These are phyloP conservation scores for Etheostoma perlongum DNA, from an alignment of 2,797 vertebrate species.

Conservation along the genomic window DNA sequence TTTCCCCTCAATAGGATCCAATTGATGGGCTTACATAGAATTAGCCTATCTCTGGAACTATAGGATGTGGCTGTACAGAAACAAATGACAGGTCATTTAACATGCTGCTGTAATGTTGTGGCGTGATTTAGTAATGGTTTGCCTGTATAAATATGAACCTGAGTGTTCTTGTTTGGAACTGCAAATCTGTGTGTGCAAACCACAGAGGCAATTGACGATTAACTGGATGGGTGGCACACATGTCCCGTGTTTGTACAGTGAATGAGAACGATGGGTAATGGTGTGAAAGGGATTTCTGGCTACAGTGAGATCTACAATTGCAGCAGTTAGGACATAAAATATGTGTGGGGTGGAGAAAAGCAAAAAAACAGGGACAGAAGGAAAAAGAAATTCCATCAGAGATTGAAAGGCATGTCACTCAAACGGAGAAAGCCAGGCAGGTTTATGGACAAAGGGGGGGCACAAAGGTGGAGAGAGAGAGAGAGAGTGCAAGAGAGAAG, in stretches of 20 bases:
- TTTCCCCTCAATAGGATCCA: slow-evolving; percentile 54
- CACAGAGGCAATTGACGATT: slow-evolving; percentile 57
- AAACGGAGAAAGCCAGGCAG: slow-evolving; percentile 48
- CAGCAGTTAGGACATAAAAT: slow-evolving; percentile 49
- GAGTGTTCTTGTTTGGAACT: slow-evolving; percentile 44
- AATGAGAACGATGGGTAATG: slow-evolving; percentile 43
- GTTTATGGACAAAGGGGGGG: slow-evolving; percentile 39
- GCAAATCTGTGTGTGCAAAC: slow-evolving; percentile 63
- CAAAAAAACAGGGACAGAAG: slow-evolving; percentile 30
- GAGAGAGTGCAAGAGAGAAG: neutral
- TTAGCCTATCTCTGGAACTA: slow-evolving; percentile 59
- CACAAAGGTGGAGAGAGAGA: slow-evolving; percentile 4
- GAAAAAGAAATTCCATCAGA: slow-evolving; percentile 64
- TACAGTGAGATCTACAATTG: slow-evolving; percentile 44
- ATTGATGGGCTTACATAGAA: slow-evolving; percentile 72
- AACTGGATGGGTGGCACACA: slow-evolving; percentile 55
- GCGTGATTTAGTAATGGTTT: slow-evolving; percentile 61
- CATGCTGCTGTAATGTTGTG: slow-evolving; percentile 46
- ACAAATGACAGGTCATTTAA: slow-evolving; percentile 65
- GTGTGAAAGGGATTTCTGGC: slow-evolving; percentile 46
- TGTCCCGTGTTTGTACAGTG: slow-evolving; percentile 45
- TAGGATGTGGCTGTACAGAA: slow-evolving; percentile 54
- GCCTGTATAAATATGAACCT: slow-evolving; percentile 61
- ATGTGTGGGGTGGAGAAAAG: slow-evolving; percentile 28
- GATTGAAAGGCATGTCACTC: slow-evolving; percentile 66